These are phyloP conservation scores for Rhopilema esculentum DNA, from an alignment of 30 jellyfish, hydroid and myxozoan species.

Conservation along the genomic window DNA sequence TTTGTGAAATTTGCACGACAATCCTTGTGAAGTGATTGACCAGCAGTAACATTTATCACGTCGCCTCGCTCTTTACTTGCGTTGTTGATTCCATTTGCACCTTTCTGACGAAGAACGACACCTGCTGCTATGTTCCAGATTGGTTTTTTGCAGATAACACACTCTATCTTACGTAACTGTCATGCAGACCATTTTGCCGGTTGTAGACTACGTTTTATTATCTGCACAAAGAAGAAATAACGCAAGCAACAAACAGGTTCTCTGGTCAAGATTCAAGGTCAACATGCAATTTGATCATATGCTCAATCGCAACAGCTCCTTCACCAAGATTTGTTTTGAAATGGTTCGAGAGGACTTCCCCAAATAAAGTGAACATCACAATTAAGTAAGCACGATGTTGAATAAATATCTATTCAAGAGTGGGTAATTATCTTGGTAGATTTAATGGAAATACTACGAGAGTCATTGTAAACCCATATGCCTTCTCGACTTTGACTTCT, in stretches of 20 bases:
- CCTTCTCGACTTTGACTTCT: conserved; percentile 15
- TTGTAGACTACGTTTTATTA: conserved; percentile 26
- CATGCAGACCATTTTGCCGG: conserved; percentile 17
- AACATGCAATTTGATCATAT: conserved; percentile 29
- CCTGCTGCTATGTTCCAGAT: conserved; percentile 44
- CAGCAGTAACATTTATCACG: conserved; percentile 33
- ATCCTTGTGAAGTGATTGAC: conserved; percentile 50
- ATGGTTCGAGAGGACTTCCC: conserved; percentile 37
- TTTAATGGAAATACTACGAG: background rate
- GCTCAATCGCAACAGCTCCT: conserved; percentile 41
- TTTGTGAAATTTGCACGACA: conserved; percentile 42
- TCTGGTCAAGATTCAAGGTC: conserved; percentile 43
- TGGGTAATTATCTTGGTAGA: conserved; percentile 23
- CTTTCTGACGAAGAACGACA: conserved; percentile 42
- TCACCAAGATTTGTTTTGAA: conserved; percentile 42
- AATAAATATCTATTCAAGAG: conserved; percentile 5
- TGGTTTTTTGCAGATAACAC: conserved; percentile 42
- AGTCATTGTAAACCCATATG: background rate
- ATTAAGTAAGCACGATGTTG: conserved; percentile 5
- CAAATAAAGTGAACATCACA: conserved; percentile 16
- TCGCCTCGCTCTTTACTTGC: conserved; percentile 60
- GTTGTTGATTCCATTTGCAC: conserved; percentile 53
- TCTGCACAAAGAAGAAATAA: conserved; percentile 15
- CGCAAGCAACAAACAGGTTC: conserved; percentile 49
- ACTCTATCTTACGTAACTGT: conserved; percentile 43